These are phyloP conservation scores for Menidia menidia DNA, from an alignment of 2,797 vertebrate genomes.

Conservation along the genomic window DNA sequence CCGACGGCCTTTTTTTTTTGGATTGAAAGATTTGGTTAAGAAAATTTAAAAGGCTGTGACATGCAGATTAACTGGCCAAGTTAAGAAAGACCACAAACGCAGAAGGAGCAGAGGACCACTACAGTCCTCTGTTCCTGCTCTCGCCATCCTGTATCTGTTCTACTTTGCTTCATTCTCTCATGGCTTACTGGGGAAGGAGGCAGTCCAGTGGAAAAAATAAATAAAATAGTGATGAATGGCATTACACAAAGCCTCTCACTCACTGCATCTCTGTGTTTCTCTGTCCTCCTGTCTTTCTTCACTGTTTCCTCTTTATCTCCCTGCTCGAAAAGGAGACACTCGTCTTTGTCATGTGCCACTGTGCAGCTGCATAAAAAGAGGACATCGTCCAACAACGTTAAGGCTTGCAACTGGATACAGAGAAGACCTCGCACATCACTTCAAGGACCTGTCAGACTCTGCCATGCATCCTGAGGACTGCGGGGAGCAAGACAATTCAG, in stretches of 20 bases:
- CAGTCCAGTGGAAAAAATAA: conserved; percentile 52
- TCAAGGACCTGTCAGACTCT: conserved; percentile 55
- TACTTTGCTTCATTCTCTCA: conserved; percentile 12
- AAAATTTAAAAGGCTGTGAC: too few species aligned
- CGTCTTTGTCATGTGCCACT: conserved; percentile 40
- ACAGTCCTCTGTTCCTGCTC: background rate
- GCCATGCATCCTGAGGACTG: conserved; percentile 38
- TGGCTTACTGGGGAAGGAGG: conserved; percentile 37
- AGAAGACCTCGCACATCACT: conserved; percentile 36
- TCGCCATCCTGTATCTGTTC: conserved; percentile 7
- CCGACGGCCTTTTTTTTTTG: too few species aligned
- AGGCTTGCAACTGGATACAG: conserved; percentile 40
- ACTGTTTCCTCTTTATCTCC: conserved; percentile 39
- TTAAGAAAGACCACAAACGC: background rate
- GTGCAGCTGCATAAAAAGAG: conserved; percentile 47
- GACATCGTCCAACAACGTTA: conserved; percentile 48
- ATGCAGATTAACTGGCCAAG: background rate
- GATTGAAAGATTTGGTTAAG: too few species aligned
- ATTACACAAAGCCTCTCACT: conserved; percentile 23
- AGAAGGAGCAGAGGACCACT: background rate
- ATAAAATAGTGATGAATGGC: conserved; percentile 65
- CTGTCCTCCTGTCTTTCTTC: conserved; percentile 33
- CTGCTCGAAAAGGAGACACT: conserved; percentile 48
- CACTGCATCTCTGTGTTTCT: conserved; percentile 17
- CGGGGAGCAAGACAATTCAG: conserved; percentile 41